These are phyloP conservation scores for Anoplopoma fimbria DNA, from an alignment of 2,113 vertebrate genomes.

Conservation along the genomic window DNA sequence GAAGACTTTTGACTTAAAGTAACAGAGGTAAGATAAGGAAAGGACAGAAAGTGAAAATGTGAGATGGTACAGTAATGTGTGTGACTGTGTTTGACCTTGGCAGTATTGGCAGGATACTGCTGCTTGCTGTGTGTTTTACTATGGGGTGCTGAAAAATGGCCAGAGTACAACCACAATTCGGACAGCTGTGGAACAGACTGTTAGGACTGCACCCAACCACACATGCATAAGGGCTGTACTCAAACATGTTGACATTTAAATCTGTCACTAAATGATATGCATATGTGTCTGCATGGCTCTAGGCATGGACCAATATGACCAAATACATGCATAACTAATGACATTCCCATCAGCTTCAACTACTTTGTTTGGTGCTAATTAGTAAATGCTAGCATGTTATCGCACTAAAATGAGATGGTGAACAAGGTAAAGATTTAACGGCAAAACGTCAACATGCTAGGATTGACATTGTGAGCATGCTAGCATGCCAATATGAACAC, in stretches of 20 bases:
- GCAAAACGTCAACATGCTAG: neutral
- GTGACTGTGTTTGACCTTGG: constrained; percentile 59
- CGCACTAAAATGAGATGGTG: neutral
- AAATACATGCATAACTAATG: neutral
- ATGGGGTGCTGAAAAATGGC: constrained; percentile 21
- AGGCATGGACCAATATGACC: neutral
- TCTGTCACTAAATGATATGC: neutral
- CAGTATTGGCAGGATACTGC: constrained; percentile 16
- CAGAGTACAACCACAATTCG: constrained; percentile 6
- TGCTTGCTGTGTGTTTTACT: constrained; percentile 40
- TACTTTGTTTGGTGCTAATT: neutral
- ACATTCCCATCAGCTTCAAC: neutral
- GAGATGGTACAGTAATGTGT: constrained; percentile 20
- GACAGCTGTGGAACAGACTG: constrained; percentile 42
- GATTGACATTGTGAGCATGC: neutral
- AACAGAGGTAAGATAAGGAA: neutral
- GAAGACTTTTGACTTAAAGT: constrained; percentile 3
- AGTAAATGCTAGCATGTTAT: neutral
- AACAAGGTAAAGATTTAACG: neutral
- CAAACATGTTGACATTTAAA: neutral
- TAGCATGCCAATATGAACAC: neutral
- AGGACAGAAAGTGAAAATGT: constrained; percentile 3
- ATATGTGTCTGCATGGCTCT: neutral
- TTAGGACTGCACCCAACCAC: neutral
- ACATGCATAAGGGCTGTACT: neutral